A percentile compares a stretch with the other conserved stretches of the same genome.
Conservation (phyloP, 2,113 vertebrate species). For the Colius striatus region DNA sequence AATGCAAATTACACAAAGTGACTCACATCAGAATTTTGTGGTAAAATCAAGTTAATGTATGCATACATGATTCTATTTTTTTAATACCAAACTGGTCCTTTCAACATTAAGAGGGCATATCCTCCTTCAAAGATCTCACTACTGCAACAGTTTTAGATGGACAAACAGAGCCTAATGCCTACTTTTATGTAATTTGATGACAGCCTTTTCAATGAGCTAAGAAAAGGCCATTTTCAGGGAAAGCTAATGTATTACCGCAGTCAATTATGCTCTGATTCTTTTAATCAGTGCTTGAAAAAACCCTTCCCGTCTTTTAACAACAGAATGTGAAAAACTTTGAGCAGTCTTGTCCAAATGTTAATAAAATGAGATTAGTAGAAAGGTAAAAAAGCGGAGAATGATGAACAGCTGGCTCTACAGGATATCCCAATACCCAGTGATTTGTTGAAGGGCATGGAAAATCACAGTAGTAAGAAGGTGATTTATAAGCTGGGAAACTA, state of each 20-base stretch:
- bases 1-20: constrained; percentile 45
- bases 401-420: constrained; percentile 32
- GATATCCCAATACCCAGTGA: not conserved
- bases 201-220: not conserved
- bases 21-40: constrained; percentile 22
- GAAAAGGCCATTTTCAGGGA: constrained; percentile 26
- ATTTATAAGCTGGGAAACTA: constrained; percentile 46
- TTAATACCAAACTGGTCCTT: constrained; percentile 1
- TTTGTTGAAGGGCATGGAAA: constrained; percentile 42
- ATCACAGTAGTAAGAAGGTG: constrained; percentile 17
- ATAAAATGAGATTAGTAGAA: constrained; percentile 27
- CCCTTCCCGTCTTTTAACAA: not conserved
- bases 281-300: constrained; percentile 8
- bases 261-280: constrained; percentile 4
- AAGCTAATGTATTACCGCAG: not conserved
- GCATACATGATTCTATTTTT: constrained; percentile 2
- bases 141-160: not conserved
- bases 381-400: not conserved
- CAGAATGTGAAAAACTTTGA: constrained; percentile 7
- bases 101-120: not conserved
- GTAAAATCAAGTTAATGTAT: constrained; percentile 28
- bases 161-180: not conserved
- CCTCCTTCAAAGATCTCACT: not conserved
- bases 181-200: not conserved
- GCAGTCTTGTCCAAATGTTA: constrained; percentile 35